phyloP scores from a whole-genome alignment of 2,113 vertebrate species.

The Pelecanoides urinatrix region DNA sequence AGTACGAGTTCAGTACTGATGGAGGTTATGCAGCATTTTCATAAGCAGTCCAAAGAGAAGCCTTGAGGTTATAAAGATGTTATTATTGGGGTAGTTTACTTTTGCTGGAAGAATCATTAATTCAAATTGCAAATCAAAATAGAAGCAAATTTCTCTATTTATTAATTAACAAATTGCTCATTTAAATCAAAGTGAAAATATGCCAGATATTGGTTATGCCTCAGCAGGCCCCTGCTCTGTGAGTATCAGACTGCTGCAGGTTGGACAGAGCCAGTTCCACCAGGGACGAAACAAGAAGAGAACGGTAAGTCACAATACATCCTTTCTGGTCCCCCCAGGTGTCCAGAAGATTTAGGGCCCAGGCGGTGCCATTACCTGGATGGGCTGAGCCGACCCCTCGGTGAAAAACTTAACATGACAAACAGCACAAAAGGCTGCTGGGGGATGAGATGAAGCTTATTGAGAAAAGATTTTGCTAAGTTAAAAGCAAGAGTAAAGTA shows the following conservation, averaged over 20 bases:
- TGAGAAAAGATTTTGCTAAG: not conserved
- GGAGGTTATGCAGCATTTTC: not conserved
- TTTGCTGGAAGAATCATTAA: not conserved
- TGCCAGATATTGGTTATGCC: not conserved
- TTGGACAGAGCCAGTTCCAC: not conserved
- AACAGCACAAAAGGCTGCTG: not conserved
- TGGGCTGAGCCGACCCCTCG: rapidly evolving
- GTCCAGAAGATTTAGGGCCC: not conserved
- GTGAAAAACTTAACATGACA: not conserved
- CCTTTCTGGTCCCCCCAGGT: not conserved
- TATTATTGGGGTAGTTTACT: not conserved
- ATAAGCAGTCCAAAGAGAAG: not conserved
- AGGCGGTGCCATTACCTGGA: not conserved
- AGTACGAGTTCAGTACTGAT: not conserved
- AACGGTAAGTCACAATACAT: not conserved
- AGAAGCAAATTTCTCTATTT: not conserved
- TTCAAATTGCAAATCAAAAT: not conserved
- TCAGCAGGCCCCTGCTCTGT: not conserved
- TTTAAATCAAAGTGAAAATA: not conserved
- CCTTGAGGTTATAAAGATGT: not conserved
- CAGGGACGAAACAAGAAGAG: not conserved
- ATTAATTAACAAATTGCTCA: not conserved
- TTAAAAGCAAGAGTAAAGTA: not conserved
- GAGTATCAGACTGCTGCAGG: not conserved
- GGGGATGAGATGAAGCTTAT: not conserved